Percentiles rank a stretch among this genome's conserved stretches.
Evolutionary conservation across 2,113 vertebrate genomes (phyloP).

Genomic region (Scopus umbretta): DNA sequence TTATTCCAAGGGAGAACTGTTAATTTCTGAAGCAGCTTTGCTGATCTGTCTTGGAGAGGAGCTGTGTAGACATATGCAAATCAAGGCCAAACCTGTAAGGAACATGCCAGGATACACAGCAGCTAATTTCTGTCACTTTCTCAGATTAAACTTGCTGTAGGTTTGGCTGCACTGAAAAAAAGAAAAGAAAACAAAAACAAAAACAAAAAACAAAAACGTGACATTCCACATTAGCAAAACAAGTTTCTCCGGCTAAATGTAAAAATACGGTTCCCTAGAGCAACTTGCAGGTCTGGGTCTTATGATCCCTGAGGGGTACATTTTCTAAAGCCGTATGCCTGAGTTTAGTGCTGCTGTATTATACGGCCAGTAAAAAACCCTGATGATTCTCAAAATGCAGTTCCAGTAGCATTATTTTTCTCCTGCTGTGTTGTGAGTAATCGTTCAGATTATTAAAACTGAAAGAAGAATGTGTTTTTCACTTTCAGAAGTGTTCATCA

Average conservation of each 20-base stretch:
- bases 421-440: background rate
- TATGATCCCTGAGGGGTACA: background rate
- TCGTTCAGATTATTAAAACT: background rate
- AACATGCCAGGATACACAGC: background rate
- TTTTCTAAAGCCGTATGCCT: background rate
- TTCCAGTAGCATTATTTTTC: background rate
- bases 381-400: background rate
- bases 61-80: background rate
- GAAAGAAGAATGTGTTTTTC: background rate
- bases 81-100: background rate
- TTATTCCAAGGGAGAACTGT: background rate
- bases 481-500: background rate
- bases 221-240: background rate
- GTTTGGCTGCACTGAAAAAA: background rate
- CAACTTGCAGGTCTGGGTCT: background rate
- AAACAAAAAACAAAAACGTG: background rate
- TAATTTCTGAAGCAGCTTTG: background rate
- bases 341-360: background rate
- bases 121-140: background rate
- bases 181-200: rapidly evolving
- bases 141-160: background rate
- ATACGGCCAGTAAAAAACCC: background rate
- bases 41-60: background rate
- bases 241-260: background rate
- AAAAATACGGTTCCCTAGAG: background rate